These are phyloP conservation scores for Acropora yongei DNA, from an alignment of 64 coral and sea anemone genomes.

Conservation along the genomic window DNA sequence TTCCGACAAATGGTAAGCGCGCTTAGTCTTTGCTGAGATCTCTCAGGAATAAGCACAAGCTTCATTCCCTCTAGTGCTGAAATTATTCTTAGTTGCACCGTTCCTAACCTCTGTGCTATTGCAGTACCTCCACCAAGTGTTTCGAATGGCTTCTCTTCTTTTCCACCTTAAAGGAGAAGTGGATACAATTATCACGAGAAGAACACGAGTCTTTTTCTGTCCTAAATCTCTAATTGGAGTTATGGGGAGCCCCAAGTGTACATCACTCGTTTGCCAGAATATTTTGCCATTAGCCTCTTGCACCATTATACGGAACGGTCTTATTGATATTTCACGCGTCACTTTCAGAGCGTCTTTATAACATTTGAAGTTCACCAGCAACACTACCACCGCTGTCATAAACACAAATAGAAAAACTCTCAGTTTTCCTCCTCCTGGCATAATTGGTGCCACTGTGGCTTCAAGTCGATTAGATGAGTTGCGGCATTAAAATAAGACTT, in stretches of 20 bases:
- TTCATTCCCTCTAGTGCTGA: not conserved
- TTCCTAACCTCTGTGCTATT: not conserved
- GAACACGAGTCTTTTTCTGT: slow-evolving; percentile 2
- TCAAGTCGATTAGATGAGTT: too few species aligned
- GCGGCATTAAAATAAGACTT: too few species aligned
- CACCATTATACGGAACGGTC: not conserved
- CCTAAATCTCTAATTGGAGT: slow-evolving; percentile 25
- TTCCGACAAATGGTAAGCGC: too few species aligned
- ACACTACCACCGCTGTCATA: not conserved
- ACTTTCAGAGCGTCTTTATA: not conserved
- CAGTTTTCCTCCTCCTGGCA: too few species aligned
- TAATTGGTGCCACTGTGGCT: too few species aligned
- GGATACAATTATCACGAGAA: slow-evolving; percentile 19
- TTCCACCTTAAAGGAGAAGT: slow-evolving; percentile 4
- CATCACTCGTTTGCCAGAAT: not conserved
- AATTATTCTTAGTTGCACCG: not conserved
- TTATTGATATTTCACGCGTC: not conserved
- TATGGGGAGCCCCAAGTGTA: not conserved
- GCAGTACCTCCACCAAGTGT: slow-evolving; percentile 43
- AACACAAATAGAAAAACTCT: too few species aligned
- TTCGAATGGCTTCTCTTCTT: slow-evolving; percentile 22
- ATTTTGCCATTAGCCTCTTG: not conserved
- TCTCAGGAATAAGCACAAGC: too few species aligned
- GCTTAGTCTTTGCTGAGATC: too few species aligned
- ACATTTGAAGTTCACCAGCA: not conserved